Percentiles rank a stretch among this genome's conserved stretches.
Evolutionary conservation across 1,140 invertebrate genomes (phyloP).

Genomic region (Drosophila takahashii): DNA sequence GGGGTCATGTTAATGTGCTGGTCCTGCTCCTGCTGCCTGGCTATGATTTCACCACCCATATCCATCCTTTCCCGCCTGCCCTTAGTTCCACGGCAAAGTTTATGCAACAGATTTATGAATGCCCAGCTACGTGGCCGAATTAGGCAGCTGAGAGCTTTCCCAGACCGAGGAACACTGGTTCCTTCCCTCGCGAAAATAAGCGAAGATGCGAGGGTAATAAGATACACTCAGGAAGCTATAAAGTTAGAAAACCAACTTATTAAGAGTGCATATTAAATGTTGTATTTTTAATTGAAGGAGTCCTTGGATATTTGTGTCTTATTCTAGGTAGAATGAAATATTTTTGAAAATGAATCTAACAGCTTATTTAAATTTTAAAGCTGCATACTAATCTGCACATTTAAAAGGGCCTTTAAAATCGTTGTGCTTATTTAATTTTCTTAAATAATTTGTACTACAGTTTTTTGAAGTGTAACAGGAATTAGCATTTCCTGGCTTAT

Average conservation of each 20-base stretch:
- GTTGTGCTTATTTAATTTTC: neutral
- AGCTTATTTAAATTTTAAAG: no score
- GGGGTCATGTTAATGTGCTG: constrained; percentile 62
- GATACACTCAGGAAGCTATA: constrained; percentile 5
- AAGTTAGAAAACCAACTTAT: neutral
- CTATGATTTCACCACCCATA: constrained; percentile 20
- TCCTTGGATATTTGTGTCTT: neutral
- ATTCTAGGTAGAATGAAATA: no score
- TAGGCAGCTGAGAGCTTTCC: constrained; percentile 53
- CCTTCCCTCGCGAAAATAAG: constrained; percentile 6
- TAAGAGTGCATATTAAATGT: neutral
- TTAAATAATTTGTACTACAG: no score
- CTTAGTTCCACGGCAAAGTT: constrained; percentile 44
- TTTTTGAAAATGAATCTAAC: no score
- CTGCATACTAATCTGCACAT: no score
- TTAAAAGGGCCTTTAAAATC: no score
- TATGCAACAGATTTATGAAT: constrained; percentile 79
- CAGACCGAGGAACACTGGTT: constrained; percentile 25
- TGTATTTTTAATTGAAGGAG: neutral
- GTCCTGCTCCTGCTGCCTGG: constrained; percentile 23
- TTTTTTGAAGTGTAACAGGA: neutral
- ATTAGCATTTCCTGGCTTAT: constrained; percentile 26
- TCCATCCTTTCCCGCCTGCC: neutral
- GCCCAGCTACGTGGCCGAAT: constrained; percentile 62
- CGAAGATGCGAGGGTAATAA: neutral